Base-by-base conservation (phyloP, 2,113 vertebrate species). In the Aythya baeri region DNA sequence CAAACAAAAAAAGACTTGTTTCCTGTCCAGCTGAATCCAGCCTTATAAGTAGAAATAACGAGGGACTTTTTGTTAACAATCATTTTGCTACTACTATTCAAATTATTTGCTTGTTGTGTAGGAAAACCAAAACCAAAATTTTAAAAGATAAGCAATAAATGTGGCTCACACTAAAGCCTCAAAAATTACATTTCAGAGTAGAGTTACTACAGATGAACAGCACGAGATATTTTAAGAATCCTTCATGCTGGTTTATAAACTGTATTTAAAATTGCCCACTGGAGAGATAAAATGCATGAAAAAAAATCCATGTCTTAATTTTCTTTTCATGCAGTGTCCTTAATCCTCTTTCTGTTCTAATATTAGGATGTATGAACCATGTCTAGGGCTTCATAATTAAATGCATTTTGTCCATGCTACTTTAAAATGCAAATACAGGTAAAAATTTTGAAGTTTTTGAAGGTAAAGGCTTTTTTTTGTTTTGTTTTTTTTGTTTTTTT, bases 321-420 rank as follows among this genome's bases (percentile, higher is more conserved):
- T 88, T 88, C 58, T 91, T 91, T 86, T 80, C 27, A 62, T 58
- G 54, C 44, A 54, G 6, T 44, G 46, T 61, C 50, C 66, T 89
- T 89, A 87, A 85, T 89, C 43, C 50, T 82, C 59, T 83, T 67
- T 90, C 70, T 93, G 17, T 90, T 96, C 79, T 90, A 78, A 94
- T 96, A 94, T 95, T 91, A 94, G 72, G n/a, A 43, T 32, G 61
- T 41, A 43, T 49, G 66, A 95, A 57, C 34, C 17, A 55, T 73
- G 54, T 92, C 83, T 75, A 49, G 70, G 38, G n/a, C 44, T 32
- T 52, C 62, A 34, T 83, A 81, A 92, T 86, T 91, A 84, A 95
- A 87, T 75, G 38, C 21, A 54, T 27, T 57, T 32, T 75, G 44
- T 57, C 91, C 71, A 21, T 46, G 49, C 12, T 81, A 32, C 62